Conservation (phyloP, 2,113 vertebrate genomes). For the Aldabrachelys gigantea region DNA sequence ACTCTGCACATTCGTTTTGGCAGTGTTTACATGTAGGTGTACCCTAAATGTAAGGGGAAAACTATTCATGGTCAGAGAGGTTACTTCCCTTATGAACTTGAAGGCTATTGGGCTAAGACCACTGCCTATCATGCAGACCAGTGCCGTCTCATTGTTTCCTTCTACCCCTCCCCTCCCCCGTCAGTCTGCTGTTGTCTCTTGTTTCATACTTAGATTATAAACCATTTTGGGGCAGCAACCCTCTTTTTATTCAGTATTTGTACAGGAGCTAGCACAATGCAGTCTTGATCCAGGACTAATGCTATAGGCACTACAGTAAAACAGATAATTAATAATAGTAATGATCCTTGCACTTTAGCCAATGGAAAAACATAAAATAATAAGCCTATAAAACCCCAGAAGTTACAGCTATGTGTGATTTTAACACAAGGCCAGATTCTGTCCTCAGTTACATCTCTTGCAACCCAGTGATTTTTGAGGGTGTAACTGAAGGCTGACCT, state of each 20-base stretch:
- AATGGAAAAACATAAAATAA: background rate
- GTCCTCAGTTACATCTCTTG: background rate
- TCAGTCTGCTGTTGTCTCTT: background rate
- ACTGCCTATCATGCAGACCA: background rate
- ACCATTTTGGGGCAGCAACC: background rate
- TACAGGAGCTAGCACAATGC: background rate
- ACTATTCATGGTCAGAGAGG: background rate
- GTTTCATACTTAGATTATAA: background rate
- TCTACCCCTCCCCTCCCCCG: accelerated
- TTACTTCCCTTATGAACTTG: background rate
- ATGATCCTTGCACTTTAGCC: accelerated
- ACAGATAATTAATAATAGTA: background rate
- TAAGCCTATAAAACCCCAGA: background rate
- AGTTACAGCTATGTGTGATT: background rate
- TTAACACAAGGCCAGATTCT: background rate
- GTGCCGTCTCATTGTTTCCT: background rate
- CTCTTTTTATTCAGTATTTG: background rate
- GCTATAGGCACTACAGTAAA: background rate
- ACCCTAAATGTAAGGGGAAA: background rate
- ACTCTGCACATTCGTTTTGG: background rate
- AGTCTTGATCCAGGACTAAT: background rate
- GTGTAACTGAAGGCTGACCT: accelerated
- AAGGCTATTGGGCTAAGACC: background rate
- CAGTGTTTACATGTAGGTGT: no score
- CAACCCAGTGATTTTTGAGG: background rate